A percentile compares a stretch with the other conserved stretches of the same genome.
These are phyloP conservation scores for Cephalophus harveyi DNA, from an alignment of 2,113 vertebrate species.

Conservation along the genomic window DNA sequence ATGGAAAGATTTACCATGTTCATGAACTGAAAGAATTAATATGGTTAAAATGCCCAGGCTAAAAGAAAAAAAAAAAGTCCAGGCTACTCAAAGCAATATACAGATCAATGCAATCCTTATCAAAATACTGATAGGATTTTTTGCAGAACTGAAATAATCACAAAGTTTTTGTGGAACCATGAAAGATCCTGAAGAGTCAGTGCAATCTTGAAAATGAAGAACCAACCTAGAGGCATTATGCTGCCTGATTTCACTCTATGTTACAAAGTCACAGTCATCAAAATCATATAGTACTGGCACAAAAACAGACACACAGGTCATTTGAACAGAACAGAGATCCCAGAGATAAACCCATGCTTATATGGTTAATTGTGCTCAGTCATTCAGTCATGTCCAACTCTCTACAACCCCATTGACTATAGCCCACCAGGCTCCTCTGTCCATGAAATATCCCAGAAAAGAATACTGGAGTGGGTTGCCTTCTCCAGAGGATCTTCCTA, in stretches of 20 bases:
- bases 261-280: background rate
- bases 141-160: background rate
- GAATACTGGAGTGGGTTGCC: background rate
- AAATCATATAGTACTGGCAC: background rate
- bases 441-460: background rate
- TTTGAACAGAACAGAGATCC: background rate
- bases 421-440: background rate
- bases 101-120: background rate
- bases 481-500: background rate
- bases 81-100: background rate
- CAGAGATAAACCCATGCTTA: background rate
- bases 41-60: background rate
- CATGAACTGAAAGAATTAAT: background rate
- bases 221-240: background rate
- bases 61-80: background rate
- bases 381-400: background rate
- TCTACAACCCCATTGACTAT: rapidly evolving
- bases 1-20: background rate
- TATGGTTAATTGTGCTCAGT: background rate
- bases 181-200: background rate
- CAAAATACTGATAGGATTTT: background rate
- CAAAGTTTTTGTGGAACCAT: background rate
- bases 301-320: background rate
- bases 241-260: background rate
- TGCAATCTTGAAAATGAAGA: background rate